A percentile compares a stretch with the other conserved stretches of the same genome.
Conservation (phyloP, 2,113 vertebrate genomes). For the Lathamus discolor region DNA sequence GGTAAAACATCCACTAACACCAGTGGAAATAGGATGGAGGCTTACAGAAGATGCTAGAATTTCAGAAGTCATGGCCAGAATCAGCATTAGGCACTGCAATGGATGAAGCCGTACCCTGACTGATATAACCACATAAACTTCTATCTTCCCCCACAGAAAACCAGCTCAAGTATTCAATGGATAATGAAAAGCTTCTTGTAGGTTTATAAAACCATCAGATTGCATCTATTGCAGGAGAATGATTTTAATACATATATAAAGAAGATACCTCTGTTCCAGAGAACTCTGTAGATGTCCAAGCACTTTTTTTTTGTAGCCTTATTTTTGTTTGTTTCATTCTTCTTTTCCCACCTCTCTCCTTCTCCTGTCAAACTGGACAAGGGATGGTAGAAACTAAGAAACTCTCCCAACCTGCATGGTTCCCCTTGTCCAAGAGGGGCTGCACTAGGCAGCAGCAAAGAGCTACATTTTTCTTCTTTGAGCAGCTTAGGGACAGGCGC, state of each 20-base stretch:
- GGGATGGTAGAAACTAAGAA: not conserved
- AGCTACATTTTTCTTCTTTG: not conserved
- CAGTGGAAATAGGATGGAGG: not conserved
- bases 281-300: not conserved
- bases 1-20: not conserved
- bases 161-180: not conserved
- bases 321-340: not conserved
- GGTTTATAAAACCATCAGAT: not conserved
- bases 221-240: not conserved
- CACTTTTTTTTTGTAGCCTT: not conserved
- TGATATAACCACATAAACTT: not conserved
- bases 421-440: not conserved
- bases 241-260: not conserved
- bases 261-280: not conserved
- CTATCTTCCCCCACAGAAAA: not conserved
- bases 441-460: not conserved
- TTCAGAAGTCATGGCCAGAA: not conserved
- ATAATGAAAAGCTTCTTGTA: not conserved
- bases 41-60: not conserved
- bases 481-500: not conserved
- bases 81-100: not conserved
- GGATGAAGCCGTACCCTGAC: not conserved
- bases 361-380: not conserved
- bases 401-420: not conserved
- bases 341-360: not conserved